Evolutionary conservation across 2,113 vertebrate species (phyloP), one percentile per base, ranked within the genome.

Genomic region (Rhea pennata): DNA sequence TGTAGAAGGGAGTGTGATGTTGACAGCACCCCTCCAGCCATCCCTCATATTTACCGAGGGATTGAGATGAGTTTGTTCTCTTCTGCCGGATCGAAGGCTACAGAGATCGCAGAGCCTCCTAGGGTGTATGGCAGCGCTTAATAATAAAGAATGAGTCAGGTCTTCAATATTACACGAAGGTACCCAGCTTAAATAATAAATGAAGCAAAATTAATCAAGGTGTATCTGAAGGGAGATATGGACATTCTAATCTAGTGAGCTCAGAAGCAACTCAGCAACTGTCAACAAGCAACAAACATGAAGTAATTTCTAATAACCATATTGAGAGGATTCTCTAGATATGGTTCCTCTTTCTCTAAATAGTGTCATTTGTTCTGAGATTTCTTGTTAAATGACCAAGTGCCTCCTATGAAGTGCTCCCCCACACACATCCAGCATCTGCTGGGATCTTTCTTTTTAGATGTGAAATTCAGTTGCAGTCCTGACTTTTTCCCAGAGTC

Each of bases 41-140:
- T 97, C 91, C 91, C 91, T 97, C 91, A 65, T 96, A 93, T 95
- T 96, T 95, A 91, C 96, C 7, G 7, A 95, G 94, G 95, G 95
- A 92, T 95, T 89, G 87, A 85, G 94, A 85, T 74, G 94, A 89
- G 94, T 95, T 96, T 92, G 94, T 94, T 96, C 96, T 96, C 92
- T 95, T 77, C 78, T 20, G 17, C 84, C 33, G 1, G 92, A 96
- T 91, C n/a, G 89, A 97, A 96, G 95, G 92, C 96, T 96, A 7
- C 0, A 1, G 84, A 94, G 95, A 92, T 89, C 33, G 20, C 83
- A 21, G 85, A 96, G 91, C 71, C 67, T 97, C 95, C 76, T 61
- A 67, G 89, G 87, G 87, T 77, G 71, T 73, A 3, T 88, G 91
- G 96, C 59, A 58, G 75, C 87, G 91, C 89, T 96, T 95, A 89